A percentile compares a stretch with the other conserved stretches of the same genome.
Conservation (phyloP, 2,888 invertebrate genomes). For the Drosophila bunnanda region DNA sequence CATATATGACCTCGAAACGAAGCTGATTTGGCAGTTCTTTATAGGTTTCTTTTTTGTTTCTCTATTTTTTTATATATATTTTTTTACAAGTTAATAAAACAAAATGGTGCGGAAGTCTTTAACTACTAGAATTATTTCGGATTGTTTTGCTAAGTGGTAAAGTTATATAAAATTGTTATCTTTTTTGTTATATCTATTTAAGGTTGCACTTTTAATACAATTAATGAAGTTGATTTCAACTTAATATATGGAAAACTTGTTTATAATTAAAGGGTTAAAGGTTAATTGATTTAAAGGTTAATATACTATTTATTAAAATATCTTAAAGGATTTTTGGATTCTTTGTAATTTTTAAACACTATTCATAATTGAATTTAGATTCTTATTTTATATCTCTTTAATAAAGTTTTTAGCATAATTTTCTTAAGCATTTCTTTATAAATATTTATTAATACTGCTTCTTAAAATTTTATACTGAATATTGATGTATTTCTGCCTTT, state of each 20-base stretch:
- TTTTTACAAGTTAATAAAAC: constrained; percentile 15
- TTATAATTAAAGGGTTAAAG: neutral
- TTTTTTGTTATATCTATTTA: neutral
- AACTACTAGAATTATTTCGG: neutral
- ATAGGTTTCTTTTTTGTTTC: neutral
- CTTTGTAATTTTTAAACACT: neutral
- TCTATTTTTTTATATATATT: neutral
- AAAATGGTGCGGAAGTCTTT: constrained; percentile 17
- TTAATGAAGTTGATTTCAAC: neutral
- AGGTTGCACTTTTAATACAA: neutral
- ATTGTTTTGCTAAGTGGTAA: neutral
- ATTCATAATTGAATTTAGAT: neutral
- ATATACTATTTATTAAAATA: no score
- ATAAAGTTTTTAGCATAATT: no score
- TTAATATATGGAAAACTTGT: neutral
- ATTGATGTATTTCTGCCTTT: no score
- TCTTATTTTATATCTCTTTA: neutral
- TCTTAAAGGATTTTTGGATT: no score
- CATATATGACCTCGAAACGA: constrained; percentile 18
- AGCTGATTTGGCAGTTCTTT: constrained; percentile 35
- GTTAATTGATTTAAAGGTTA: no score
- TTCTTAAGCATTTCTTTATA: no score
- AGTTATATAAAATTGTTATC: neutral
- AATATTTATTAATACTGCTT: no score
- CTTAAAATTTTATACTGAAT: no score